phyloP scores from a whole-genome alignment of 2,888 invertebrate species.

The Psylliodes chrysocephalus region DNA sequence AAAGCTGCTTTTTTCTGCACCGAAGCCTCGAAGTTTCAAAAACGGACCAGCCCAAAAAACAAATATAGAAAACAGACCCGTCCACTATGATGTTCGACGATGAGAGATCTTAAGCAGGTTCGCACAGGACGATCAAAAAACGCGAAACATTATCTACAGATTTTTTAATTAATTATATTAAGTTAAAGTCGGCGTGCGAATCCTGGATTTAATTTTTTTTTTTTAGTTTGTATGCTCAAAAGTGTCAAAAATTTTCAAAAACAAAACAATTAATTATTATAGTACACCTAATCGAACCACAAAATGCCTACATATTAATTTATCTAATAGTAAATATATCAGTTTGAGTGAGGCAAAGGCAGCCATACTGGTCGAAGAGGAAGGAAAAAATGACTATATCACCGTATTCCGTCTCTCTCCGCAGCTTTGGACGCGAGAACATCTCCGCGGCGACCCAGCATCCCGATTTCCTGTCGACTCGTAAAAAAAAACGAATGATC shows the following conservation, averaged over 20 bases:
- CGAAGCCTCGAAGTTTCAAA: conserved; percentile 19
- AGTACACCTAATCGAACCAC: conserved; percentile 63
- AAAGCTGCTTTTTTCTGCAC: conserved; percentile 15
- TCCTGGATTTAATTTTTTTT: no score
- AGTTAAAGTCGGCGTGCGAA: no score
- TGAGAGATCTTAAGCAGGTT: no score
- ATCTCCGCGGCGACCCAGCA: conserved; percentile 15
- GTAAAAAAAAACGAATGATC: neutral
- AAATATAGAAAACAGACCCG: no score
- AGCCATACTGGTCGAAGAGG: conserved; percentile 3
- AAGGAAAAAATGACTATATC: conserved; percentile 12
- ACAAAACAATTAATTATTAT: conserved; percentile 53
- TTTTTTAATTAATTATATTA: no score
- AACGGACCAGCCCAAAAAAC: conserved; percentile 21
- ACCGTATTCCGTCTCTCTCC: conserved; percentile 9
- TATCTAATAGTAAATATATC: conserved; percentile 63
- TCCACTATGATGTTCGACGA: no score
- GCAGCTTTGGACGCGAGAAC: conserved; percentile 18
- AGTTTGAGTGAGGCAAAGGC: conserved; percentile 54
- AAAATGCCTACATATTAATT: conserved; percentile 63
- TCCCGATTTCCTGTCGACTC: no score
- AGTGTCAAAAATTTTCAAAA: conserved; percentile 40
- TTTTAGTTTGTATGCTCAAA: no score
- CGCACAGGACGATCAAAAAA: no score
- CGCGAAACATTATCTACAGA: no score